Evolutionary conservation across 2,797 vertebrate species (phyloP), one percentile per base, ranked within the genome.

Genomic region (Phataginus tetradactyla): DNA sequence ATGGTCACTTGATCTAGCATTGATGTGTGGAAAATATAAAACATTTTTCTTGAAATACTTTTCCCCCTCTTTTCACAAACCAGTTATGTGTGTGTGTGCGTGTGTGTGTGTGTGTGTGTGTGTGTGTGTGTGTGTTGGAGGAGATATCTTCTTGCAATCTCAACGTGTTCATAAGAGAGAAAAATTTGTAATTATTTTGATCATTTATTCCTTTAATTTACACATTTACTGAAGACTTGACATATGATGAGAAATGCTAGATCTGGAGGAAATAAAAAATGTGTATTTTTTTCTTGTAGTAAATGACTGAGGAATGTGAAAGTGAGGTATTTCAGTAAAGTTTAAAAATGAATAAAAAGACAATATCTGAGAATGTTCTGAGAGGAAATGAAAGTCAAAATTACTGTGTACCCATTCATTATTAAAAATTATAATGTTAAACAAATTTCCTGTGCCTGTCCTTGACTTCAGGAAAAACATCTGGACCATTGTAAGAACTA

Each of bases 391-490:
- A 97, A 97, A 97, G 39, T 81, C 68, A 69, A 81, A 94, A 85
- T 13, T 72, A 91, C 71, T 79, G 42, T 55, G 42, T 78, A 87
- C 25, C 32, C 5, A 0, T 42, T 96, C 59, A 64, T 61, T 88
- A 95, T 96, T 97, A 96, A 96, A 96, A 96, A 94, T 87, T 80
- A 96, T 66, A 96, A 97, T 78, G 69, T 39, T 75, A 59, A 90
- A 95, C 61, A 96, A 97, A 97, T 96, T 96, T 97, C 96, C 97
- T 97, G 95, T 95, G 92, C 15, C 45, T 94, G 61, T 71, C 45
- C 25, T 79, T 66, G 66, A 95, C 85, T 95, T 95, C 2, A 61
- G 66, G 51, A 37, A 53, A 89, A 96, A 90, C 96, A 97, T 97
- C 95, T 97, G 97, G 94, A 95, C 37, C 17, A 39, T n/a, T 74